These are phyloP conservation scores for Mercenaria mercenaria DNA, from an alignment of 1,140 invertebrate species.

Conservation along the genomic window DNA sequence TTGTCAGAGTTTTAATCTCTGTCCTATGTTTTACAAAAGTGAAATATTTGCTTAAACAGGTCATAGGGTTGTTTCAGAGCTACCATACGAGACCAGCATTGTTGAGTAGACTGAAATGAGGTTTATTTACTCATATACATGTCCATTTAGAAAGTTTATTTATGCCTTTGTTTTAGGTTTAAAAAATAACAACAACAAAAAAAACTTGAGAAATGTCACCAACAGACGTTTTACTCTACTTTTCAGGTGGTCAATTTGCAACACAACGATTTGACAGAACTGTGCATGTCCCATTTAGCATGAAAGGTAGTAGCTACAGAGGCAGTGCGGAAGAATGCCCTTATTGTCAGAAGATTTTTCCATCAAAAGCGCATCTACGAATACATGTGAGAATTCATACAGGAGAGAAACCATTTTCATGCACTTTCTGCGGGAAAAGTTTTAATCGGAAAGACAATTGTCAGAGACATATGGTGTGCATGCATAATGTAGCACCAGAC, in stretches of 20 bases:
- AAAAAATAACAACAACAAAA: too few relatives aligned
- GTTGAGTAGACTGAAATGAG: too few relatives aligned
- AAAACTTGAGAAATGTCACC: too few relatives aligned
- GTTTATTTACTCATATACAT: too few relatives aligned
- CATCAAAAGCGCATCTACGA: slow-evolving; percentile 44
- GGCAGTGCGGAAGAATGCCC: slow-evolving; percentile 53
- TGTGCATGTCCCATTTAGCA: not conserved
- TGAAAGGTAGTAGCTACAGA: slow-evolving; percentile 28
- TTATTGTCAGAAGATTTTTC: slow-evolving; percentile 71
- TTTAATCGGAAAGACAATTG: slow-evolving; percentile 48
- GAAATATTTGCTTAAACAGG: too few relatives aligned
- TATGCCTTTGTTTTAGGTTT: too few relatives aligned
- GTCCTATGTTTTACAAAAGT: too few relatives aligned
- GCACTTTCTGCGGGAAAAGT: slow-evolving; percentile 60
- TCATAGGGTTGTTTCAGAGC: too few relatives aligned
- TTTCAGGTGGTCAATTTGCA: not conserved
- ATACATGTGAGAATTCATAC: slow-evolving; percentile 70
- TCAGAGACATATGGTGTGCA: slow-evolving; percentile 20
- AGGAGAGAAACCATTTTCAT: slow-evolving; percentile 71
- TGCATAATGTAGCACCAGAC: not conserved
- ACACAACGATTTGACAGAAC: not conserved
- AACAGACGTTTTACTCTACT: not conserved
- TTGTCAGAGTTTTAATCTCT: too few relatives aligned
- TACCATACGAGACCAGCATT: too few relatives aligned
- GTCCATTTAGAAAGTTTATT: too few relatives aligned